phyloP scores from a whole-genome alignment of 2,797 vertebrate genomes.

The Gymnopithys bicolor region DNA sequence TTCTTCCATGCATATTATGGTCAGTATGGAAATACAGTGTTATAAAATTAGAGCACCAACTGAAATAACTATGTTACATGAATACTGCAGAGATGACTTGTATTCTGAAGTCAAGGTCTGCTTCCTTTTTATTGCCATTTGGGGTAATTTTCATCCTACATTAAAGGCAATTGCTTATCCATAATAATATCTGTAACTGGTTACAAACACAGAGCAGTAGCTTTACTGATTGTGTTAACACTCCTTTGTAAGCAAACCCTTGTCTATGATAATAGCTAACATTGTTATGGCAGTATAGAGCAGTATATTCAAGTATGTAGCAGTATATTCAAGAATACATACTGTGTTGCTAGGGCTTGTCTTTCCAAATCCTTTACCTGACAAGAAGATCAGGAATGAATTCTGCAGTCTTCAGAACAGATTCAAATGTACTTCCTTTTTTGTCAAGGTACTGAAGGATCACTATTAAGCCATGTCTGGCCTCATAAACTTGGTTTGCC shows the following conservation, averaged over 20 bases:
- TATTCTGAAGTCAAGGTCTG: background rate
- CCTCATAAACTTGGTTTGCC: background rate
- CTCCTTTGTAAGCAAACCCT: background rate
- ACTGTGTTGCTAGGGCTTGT: background rate
- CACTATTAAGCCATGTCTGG: background rate
- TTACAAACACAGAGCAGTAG: background rate
- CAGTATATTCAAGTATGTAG: background rate
- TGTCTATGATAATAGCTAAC: background rate
- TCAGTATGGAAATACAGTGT: background rate
- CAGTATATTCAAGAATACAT: background rate
- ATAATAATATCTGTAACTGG: background rate
- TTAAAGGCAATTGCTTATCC: background rate
- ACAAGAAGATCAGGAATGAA: slow-evolving; percentile 9
- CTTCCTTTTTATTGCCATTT: background rate
- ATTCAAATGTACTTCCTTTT: slow-evolving; percentile 22
- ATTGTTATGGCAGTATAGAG: background rate
- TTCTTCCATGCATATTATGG: background rate
- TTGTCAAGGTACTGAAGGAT: background rate
- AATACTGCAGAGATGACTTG: background rate
- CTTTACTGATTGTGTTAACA: background rate
- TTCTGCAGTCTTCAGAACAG: background rate
- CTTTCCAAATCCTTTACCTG: slow-evolving; percentile 37
- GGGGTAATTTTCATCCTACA: background rate
- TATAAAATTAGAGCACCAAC: background rate
- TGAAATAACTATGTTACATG: background rate